Evolutionary conservation across 2,113 vertebrate species (phyloP).

Genomic region (Gymnocephalus cernua): DNA sequence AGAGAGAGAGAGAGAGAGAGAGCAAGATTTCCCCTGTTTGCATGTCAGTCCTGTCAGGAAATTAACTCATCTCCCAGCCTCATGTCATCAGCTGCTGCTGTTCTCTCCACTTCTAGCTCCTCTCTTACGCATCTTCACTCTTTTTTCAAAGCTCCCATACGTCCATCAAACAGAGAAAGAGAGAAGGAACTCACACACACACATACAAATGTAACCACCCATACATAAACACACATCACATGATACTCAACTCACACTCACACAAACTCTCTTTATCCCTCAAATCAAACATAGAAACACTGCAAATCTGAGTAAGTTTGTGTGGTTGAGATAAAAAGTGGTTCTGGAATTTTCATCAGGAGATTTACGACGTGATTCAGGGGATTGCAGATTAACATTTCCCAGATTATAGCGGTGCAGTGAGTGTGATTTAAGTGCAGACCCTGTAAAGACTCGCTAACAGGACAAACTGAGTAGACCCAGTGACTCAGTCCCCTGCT

Average conservation of each 20-base stretch:
- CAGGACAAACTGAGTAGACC: slow-evolving; percentile 30
- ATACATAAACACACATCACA: slow-evolving; percentile 1
- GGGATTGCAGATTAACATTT: slow-evolving; percentile 67
- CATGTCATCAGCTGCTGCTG: slow-evolving; percentile 47
- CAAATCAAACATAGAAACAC: slow-evolving; percentile 13
- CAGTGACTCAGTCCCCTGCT: slow-evolving; percentile 37
- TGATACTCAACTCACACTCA: slow-evolving; percentile 9
- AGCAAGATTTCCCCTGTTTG: slow-evolving; percentile 39
- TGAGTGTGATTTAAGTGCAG: slow-evolving; percentile 31
- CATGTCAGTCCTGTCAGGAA: slow-evolving; percentile 53
- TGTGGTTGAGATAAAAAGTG: slow-evolving; percentile 20
- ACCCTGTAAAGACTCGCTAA: neutral
- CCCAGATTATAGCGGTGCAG: slow-evolving; percentile 54
- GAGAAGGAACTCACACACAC: neutral
- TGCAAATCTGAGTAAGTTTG: slow-evolving; percentile 7
- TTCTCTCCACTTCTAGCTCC: slow-evolving; percentile 22
- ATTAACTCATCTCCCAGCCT: slow-evolving; percentile 55
- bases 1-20: neutral
- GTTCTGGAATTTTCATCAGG: slow-evolving; percentile 56
- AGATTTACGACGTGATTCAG: slow-evolving; percentile 53
- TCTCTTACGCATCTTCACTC: slow-evolving; percentile 16
- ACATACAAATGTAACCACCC: neutral
- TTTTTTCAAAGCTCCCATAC: neutral
- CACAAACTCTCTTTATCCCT: neutral
- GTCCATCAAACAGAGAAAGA: slow-evolving; percentile 19